Base-by-base conservation (phyloP, 35 echinoderm and acorn worm species). In the Chiridota heheva region DNA sequence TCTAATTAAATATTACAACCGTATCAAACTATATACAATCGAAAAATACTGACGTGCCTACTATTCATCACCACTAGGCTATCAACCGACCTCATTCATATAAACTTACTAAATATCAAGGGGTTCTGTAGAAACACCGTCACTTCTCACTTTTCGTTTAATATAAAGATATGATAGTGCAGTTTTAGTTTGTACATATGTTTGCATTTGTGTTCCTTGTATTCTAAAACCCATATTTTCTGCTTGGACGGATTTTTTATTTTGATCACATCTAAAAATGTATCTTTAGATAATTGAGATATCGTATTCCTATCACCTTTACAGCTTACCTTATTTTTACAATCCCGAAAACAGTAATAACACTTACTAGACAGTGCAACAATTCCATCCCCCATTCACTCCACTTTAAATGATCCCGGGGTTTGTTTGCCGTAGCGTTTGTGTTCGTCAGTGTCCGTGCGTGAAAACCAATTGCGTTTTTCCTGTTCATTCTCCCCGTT, bases 341-440 rank as follows among this genome's bases (percentile, higher is more conserved):
- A n/a, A 29, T 65, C 40, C 18, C 15, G 5, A 7, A 49, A 49
- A 30, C 56, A 67, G 55, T 66, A 80, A 28, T 68, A 67, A 20
- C 36, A 40, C 40, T 80, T 68, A 29, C 76, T 68, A 37, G 6
- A 63, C 31, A 80, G 45, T 35, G 76, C 76, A 36, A 80, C 35
- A 63, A 80, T 63, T 2, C 76, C 76, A 67, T 80, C 76, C n/a
- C 76, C 76, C 38, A 64, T 32, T 57, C 76, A 80, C 55, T 80
- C 71, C 10, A 75, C 71, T 51, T 75, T 75, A 51, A 75, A 75
- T 15, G 55, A 46, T 15, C 71, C 71, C 4, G 71, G 71, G 4
- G 71, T 75, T 16, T 46, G 28, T 28, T 75, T 75, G 42, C 55
- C 71, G 34, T 75, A 75, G n/a, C n/a, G n/a, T n/a, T n/a, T n/a